Conservation (phyloP, 2,113 vertebrate genomes). For the Jaculus jaculus region DNA sequence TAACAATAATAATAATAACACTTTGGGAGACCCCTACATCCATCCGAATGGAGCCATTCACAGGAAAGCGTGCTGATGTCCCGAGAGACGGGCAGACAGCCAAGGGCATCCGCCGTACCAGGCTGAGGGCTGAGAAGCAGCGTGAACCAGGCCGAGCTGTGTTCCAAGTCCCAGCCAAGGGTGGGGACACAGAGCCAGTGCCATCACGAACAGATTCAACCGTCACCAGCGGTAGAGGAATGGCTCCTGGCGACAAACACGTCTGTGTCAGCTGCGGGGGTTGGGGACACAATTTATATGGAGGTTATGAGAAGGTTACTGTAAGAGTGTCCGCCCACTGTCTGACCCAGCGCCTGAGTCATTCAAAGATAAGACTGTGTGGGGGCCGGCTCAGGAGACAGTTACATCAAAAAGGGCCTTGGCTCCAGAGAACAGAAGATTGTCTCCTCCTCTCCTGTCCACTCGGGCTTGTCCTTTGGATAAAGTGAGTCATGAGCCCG, state of each 20-base stretch:
- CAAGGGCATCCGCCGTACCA: neutral
- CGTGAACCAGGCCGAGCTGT: neutral
- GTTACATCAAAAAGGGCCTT: neutral
- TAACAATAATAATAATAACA: neutral
- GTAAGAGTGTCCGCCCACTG: constrained; percentile 49
- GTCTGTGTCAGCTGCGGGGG: constrained; percentile 4
- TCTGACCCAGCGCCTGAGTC: constrained; percentile 73
- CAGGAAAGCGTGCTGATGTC: neutral
- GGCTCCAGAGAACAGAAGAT: constrained; percentile 25
- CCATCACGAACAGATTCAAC: rapidly evolving
- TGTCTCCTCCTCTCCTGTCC: neutral
- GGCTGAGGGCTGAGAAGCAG: rapidly evolving
- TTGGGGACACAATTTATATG: neutral
- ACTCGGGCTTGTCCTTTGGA: neutral
- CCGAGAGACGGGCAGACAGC: neutral
- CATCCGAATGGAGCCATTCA: neutral
- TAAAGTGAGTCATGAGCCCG: constrained; percentile 4
- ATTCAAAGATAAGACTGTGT: constrained; percentile 68
- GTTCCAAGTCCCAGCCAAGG: rapidly evolving
- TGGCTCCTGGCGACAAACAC: rapidly evolving
- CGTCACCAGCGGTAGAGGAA: rapidly evolving
- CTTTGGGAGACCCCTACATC: neutral
- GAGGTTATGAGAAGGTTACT: constrained; percentile 58
- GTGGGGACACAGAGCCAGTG: neutral
- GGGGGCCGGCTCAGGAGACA: constrained; percentile 52